These are phyloP conservation scores for Drosophila ohnishii DNA, from an alignment of 1,140 invertebrate genomes.

Conservation along the genomic window DNA sequence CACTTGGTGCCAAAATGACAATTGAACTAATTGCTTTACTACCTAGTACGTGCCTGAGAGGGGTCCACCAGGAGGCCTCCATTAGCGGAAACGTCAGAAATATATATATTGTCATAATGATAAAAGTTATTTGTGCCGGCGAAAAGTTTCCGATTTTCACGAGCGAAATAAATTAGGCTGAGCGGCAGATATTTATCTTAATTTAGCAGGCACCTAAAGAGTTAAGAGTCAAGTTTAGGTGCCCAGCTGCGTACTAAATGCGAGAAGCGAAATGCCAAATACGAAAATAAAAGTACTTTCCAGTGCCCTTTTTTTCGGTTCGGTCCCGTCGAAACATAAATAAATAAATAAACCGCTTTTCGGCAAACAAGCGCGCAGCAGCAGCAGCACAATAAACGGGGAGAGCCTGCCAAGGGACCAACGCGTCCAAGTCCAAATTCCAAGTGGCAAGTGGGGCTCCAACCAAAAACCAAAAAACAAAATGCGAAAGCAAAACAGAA, in stretches of 20 bases:
- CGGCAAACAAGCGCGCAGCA: constrained; percentile 51
- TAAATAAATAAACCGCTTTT: constrained; percentile 76
- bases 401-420: constrained; percentile 48
- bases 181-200: constrained; percentile 73
- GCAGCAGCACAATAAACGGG: constrained; percentile 34
- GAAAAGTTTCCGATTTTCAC: constrained; percentile 59
- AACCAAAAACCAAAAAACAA: constrained; percentile 46
- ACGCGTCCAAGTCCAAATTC: constrained; percentile 50
- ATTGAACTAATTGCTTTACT: constrained; percentile 77
- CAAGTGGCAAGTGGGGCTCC: constrained; percentile 49
- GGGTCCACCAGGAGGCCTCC: constrained; percentile 30
- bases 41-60: constrained; percentile 48
- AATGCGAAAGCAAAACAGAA: constrained; percentile 57
- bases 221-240: constrained; percentile 64
- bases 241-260: constrained; percentile 47
- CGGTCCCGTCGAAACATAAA: constrained; percentile 53
- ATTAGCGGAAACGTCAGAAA: constrained; percentile 39
- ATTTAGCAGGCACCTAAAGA: constrained; percentile 63
- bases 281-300: constrained; percentile 47
- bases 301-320: constrained; percentile 27
- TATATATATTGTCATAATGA: constrained; percentile 52
- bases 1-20: constrained; percentile 67
- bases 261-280: constrained; percentile 23
- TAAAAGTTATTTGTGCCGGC: constrained; percentile 46
- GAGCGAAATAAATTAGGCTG: constrained; percentile 67